These are phyloP conservation scores for Gallinago media DNA, from an alignment of 2,113 vertebrate genomes.

Conservation along the genomic window DNA sequence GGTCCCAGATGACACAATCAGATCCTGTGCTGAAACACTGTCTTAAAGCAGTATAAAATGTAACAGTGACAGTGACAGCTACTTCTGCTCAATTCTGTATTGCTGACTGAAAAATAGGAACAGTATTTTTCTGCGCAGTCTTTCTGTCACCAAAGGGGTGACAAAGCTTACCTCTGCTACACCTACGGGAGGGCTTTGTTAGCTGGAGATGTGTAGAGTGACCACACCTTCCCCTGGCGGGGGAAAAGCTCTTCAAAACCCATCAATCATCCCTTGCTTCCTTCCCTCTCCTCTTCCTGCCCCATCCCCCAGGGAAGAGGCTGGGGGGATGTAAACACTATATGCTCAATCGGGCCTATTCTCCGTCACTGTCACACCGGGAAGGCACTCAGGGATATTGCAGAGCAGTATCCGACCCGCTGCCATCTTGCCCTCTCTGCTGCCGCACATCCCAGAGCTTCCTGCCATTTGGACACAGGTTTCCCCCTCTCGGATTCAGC, in stretches of 20 bases:
- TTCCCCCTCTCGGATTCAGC: background rate
- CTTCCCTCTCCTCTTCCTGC: conserved; percentile 44
- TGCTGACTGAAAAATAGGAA: background rate
- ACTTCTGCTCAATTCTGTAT: background rate
- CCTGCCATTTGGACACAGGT: background rate
- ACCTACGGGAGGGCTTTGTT: conserved; percentile 27
- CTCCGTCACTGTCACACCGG: background rate
- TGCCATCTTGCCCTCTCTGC: background rate
- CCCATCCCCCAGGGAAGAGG: conserved; percentile 39
- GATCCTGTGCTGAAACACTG: background rate
- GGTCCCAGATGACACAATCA: background rate
- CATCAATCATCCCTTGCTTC: conserved; percentile 35
- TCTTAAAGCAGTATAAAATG: background rate
- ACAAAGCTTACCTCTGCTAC: background rate
- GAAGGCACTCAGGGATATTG: conserved; percentile 22
- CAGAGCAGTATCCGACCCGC: background rate
- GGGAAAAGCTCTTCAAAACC: conserved; percentile 20
- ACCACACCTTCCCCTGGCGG: background rate
- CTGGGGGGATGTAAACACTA: conserved; percentile 18
- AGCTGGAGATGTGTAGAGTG: background rate
- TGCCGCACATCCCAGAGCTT: background rate
- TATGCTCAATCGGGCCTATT: background rate
- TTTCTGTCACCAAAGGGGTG: background rate
- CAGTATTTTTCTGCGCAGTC: background rate
- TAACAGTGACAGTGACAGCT: background rate